phyloP scores from a whole-genome alignment of 2,888 invertebrate species.

The Phortica okadai region DNA sequence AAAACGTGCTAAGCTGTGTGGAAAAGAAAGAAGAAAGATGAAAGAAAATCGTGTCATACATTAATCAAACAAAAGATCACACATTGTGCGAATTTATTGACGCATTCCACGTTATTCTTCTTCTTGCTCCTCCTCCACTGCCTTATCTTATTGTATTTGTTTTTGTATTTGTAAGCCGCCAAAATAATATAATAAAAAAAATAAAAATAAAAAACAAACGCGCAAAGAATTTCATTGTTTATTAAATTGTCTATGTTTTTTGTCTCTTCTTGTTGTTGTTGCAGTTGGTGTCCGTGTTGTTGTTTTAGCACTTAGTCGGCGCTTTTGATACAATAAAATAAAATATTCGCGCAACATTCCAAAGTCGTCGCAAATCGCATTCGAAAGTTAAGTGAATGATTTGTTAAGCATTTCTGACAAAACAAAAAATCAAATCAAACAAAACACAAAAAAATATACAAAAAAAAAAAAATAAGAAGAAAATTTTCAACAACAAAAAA shows the following conservation, averaged over 20 bases:
- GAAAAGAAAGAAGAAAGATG: neutral
- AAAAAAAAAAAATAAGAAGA: neutral
- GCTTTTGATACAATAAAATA: neutral
- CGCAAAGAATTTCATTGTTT: neutral
- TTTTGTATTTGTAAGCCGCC: neutral
- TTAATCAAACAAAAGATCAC: neutral
- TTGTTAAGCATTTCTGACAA: neutral
- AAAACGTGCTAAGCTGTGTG: neutral
- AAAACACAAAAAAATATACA: neutral
- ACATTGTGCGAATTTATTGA: neutral
- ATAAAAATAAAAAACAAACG: neutral
- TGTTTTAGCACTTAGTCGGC: neutral
- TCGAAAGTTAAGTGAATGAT: neutral
- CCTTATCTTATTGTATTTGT: too few species aligned
- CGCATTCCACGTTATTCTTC: neutral
- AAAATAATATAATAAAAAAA: neutral
- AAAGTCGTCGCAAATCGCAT: neutral
- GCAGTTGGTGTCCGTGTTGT: neutral
- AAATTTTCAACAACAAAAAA: neutral
- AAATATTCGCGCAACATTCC: neutral
- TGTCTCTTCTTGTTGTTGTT: neutral
- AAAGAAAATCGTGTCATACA: constrained; percentile 6
- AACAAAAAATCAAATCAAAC: neutral
- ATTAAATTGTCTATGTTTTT: neutral
- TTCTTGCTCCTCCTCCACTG: too few species aligned